Conservation (phyloP, 1,140 invertebrate species). For the Onthophagus taurus region DNA sequence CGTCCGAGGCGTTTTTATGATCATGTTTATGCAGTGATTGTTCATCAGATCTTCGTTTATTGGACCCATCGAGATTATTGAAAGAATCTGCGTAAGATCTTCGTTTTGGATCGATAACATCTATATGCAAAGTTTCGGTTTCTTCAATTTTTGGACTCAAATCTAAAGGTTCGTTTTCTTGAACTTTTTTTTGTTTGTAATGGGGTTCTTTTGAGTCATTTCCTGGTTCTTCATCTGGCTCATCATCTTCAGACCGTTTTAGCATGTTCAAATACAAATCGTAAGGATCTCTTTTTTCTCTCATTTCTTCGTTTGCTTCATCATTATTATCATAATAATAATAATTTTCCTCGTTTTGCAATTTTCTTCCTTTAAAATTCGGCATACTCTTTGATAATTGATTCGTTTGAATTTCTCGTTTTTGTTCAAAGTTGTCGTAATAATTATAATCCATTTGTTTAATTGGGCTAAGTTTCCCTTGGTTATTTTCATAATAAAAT, state of each 20-base stretch:
- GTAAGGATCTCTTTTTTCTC: background rate
- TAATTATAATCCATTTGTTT: slow-evolving; percentile 2
- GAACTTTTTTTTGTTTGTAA: slow-evolving; percentile 7
- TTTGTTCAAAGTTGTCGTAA: slow-evolving; percentile 8
- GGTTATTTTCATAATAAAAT: no score
- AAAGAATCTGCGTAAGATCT: no score
- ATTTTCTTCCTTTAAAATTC: background rate
- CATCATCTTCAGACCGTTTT: slow-evolving; percentile 6
- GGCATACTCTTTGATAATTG: no score
- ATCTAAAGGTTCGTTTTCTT: background rate
- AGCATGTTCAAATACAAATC: background rate
- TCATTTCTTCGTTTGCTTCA: background rate
- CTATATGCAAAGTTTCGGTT: slow-evolving; percentile 2
- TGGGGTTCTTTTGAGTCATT: slow-evolving; percentile 6
- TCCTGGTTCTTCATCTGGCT: slow-evolving; percentile 8
- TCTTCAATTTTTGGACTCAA: slow-evolving; percentile 4
- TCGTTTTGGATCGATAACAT: no score
- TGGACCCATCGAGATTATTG: no score
- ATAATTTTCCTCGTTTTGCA: slow-evolving; percentile 4
- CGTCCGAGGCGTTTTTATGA: no score
- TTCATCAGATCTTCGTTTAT: no score
- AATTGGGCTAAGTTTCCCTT: no score
- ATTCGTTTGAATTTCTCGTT: background rate
- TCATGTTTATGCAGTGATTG: no score
- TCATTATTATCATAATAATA: background rate